phyloP scores from a whole-genome alignment of 2,797 vertebrate genomes.

The Orestias chungarensis region DNA sequence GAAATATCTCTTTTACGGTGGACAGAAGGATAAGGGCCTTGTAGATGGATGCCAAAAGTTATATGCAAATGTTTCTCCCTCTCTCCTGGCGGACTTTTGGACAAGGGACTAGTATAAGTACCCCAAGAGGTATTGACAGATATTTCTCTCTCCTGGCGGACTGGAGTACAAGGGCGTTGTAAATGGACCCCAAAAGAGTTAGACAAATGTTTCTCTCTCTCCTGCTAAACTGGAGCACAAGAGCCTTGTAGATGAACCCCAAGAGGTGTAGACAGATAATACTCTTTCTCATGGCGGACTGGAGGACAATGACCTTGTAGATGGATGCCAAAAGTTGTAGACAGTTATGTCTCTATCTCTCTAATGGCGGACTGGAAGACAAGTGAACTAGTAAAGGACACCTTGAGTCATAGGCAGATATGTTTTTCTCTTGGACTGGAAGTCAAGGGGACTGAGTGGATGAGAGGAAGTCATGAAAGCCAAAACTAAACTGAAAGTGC shows the following conservation, averaged over 20 bases:
- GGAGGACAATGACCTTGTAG: conserved; percentile 46
- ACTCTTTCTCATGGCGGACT: conserved; percentile 34
- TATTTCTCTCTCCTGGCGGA: conserved; percentile 21
- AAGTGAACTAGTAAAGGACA: neutral
- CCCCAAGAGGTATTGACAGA: conserved; percentile 34
- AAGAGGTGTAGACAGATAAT: conserved; percentile 33
- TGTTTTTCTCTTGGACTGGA: conserved; percentile 34
- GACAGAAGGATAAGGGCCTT: conserved; percentile 10
- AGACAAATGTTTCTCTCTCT: conserved; percentile 40
- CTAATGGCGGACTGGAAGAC: conserved; percentile 26
- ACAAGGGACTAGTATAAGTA: conserved; percentile 34
- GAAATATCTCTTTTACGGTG: conserved; percentile 22
- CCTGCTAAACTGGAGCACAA: conserved; percentile 44
- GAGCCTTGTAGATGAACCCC: conserved; percentile 31
- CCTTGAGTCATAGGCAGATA: neutral
- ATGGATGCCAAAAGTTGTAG: conserved; percentile 25
- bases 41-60: conserved; percentile 22
- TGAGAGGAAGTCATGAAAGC: conserved; percentile 66
- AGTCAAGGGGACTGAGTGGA: conserved; percentile 66
- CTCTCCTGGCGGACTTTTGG: neutral
- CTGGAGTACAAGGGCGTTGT: conserved; percentile 16
- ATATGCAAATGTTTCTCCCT: conserved; percentile 40
- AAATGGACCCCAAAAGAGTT: conserved; percentile 16
- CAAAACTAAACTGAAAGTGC: conserved; percentile 59
- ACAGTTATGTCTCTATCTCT: conserved; percentile 37